Conservation (phyloP, 2,113 vertebrate species). For the Maccullochella peelii region DNA sequence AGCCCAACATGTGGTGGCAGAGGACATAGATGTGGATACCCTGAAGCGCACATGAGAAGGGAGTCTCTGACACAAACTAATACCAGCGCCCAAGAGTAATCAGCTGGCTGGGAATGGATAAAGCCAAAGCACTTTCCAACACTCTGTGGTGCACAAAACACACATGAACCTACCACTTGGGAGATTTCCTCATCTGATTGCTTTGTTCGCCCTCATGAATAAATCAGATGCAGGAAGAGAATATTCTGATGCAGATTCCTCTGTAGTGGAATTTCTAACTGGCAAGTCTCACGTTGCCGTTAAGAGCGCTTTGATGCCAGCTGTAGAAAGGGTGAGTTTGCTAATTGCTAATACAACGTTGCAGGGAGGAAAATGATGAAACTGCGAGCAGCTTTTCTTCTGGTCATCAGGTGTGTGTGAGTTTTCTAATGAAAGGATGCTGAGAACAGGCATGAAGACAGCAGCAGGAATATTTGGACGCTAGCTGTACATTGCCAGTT, state of each 20-base stretch:
- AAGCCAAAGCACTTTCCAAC: slow-evolving; percentile 57
- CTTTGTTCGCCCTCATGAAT: slow-evolving; percentile 79
- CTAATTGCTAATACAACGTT: slow-evolving; percentile 43
- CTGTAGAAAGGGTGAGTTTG: slow-evolving; percentile 30
- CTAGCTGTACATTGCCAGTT: slow-evolving; percentile 43
- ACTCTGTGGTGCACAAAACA: slow-evolving; percentile 55
- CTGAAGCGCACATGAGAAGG: slow-evolving; percentile 41
- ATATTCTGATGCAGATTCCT: slow-evolving; percentile 63
- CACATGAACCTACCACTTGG: slow-evolving; percentile 64
- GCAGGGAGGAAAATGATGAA: slow-evolving; percentile 3
- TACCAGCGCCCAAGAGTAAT: slow-evolving; percentile 43
- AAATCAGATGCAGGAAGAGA: slow-evolving; percentile 71
- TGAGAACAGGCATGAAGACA: slow-evolving; percentile 7
- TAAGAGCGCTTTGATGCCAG: slow-evolving; percentile 56
- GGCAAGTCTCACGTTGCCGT: slow-evolving; percentile 42
- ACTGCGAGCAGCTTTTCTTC: slow-evolving; percentile 1
- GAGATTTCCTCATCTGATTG: slow-evolving; percentile 74
- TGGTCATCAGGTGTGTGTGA: slow-evolving; percentile 27
- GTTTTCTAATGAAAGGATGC: background rate
- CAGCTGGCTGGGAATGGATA: slow-evolving; percentile 53
- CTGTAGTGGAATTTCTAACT: slow-evolving; percentile 55
- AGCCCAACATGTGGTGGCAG: slow-evolving; percentile 47
- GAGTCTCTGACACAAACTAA: slow-evolving; percentile 50
- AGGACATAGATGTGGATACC: slow-evolving; percentile 41
- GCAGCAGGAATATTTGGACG: slow-evolving; percentile 39